phyloP scores from a whole-genome alignment of 2,888 invertebrate species.

The Clanis bilineata region DNA sequence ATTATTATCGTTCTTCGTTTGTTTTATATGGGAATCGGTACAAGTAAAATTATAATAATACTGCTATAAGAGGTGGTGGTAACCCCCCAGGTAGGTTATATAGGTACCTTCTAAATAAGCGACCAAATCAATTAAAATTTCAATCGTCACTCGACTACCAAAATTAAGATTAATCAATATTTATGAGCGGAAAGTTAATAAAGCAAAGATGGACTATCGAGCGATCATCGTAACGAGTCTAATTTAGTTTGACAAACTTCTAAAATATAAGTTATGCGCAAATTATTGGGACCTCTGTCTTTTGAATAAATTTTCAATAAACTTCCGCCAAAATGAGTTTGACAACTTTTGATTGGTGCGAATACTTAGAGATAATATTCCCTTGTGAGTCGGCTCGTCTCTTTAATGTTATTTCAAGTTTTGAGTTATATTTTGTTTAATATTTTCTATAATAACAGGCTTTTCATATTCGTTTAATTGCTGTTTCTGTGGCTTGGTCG shows the following conservation, averaged over 20 bases:
- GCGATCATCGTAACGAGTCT: constrained; percentile 53
- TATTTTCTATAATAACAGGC: neutral
- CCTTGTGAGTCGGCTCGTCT: constrained; percentile 29
- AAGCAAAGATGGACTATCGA: constrained; percentile 9
- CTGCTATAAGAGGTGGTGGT: too few species aligned
- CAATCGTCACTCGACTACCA: neutral
- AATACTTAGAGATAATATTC: constrained; percentile 50
- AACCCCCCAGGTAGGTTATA: neutral
- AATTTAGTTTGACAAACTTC: constrained; percentile 68
- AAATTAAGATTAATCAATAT: constrained; percentile 6
- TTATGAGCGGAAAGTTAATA: constrained; percentile 3
- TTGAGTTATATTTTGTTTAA: neutral
- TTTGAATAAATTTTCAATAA: constrained; percentile 73
- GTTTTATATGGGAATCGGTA: too few species aligned
- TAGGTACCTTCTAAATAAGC: too few species aligned
- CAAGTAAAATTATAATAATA: too few species aligned
- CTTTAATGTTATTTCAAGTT: constrained; percentile 25
- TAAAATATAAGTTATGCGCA: constrained; percentile 62
- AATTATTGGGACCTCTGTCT: constrained; percentile 63
- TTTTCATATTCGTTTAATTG: too few species aligned
- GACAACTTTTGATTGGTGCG: constrained; percentile 67
- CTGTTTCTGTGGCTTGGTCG: too few species aligned
- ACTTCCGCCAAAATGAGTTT: constrained; percentile 65
- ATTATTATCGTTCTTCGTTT: too few species aligned
- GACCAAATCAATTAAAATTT: neutral